Conservation (phyloP, 2,113 vertebrate genomes). For the Cochlearius cochlearius region DNA sequence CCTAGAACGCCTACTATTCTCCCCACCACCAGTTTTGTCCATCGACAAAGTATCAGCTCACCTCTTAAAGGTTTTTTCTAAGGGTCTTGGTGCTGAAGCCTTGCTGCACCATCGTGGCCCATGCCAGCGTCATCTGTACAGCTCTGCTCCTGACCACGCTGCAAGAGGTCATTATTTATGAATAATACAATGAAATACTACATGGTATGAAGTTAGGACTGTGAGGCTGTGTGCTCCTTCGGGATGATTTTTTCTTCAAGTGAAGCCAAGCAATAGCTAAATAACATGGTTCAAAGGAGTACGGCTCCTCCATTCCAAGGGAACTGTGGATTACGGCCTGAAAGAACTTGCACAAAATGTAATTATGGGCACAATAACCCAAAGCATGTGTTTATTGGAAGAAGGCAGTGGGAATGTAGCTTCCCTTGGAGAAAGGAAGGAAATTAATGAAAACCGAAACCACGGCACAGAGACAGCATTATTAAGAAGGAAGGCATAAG, state of each 20-base stretch:
- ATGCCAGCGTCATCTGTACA: neutral
- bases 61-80: neutral
- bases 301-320: neutral
- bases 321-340: neutral
- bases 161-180: neutral
- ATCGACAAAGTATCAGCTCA: neutral
- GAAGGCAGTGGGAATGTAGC: neutral
- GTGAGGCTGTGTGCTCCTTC: neutral
- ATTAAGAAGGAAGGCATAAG: neutral
- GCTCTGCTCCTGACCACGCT: neutral
- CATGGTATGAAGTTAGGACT: neutral
- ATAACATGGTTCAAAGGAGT: neutral
- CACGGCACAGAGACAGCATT: neutral
- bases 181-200: neutral
- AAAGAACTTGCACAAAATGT: neutral
- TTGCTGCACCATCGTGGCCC: fast-evolving
- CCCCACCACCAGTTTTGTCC: neutral
- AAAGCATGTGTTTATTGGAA: neutral
- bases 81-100: neutral
- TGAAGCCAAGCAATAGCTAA: neutral
- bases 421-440: neutral
- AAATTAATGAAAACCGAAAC: neutral
- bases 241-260: neutral
- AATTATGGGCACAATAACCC: neutral
- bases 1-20: neutral